A percentile compares a stretch with the other conserved stretches of the same genome.
Conservation (phyloP, 2,797 vertebrate species). For the Phrynocephalus vlangalii region DNA sequence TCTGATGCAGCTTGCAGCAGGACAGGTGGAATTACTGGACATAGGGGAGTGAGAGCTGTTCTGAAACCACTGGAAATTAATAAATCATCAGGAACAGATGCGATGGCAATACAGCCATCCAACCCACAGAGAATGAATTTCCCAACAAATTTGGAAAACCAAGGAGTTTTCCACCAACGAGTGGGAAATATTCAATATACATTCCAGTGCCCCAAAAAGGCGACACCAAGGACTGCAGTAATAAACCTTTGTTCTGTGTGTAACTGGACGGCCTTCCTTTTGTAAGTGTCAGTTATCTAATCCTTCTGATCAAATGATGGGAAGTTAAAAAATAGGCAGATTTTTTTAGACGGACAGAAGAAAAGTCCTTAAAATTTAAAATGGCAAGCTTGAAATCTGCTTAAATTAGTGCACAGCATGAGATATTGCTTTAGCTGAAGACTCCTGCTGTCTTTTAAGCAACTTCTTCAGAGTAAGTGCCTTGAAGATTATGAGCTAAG, state of each 20-base stretch:
- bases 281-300: neutral
- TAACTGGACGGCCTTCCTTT: neutral
- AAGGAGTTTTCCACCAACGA: too few relatives aligned
- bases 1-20: too few relatives aligned
- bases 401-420: conserved; percentile 2
- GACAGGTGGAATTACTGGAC: too few relatives aligned
- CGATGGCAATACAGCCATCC: too few relatives aligned
- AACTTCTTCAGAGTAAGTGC: neutral
- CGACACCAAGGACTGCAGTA: too few relatives aligned
- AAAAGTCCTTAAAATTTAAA: neutral
- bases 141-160: too few relatives aligned
- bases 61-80: too few relatives aligned
- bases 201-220: too few relatives aligned
- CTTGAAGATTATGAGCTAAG: conserved; percentile 3
- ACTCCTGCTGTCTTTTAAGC: conserved; percentile 1
- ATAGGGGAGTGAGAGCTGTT: too few relatives aligned
- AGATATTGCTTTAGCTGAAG: neutral
- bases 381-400: conserved; percentile 9
- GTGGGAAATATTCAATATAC: too few relatives aligned
- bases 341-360: neutral
- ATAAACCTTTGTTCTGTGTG: neutral
- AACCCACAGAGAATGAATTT: too few relatives aligned
- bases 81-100: too few relatives aligned
- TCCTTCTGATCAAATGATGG: neutral
- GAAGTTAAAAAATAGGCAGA: neutral